Evolutionary conservation across 2,797 vertebrate genomes (phyloP), one percentile per base, ranked within the genome.

Genomic region (Pseudochromis fuscus): DNA sequence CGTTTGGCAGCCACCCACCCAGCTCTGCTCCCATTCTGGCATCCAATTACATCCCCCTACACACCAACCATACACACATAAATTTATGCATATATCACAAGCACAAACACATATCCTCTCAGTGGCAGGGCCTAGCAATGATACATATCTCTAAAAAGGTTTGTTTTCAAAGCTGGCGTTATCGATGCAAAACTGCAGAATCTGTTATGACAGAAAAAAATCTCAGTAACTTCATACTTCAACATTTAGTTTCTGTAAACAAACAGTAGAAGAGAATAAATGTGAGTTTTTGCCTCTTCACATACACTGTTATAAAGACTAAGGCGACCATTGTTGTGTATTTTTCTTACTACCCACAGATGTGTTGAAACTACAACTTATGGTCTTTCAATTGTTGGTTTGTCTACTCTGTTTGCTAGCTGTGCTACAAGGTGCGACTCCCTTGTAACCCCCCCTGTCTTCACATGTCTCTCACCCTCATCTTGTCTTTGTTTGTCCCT

Each of bases 1-100:
- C 59, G 53, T 67, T 73, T 83, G 86, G 81, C 67, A 75, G 59
- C 25, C 40, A 57, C n/a, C 63, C 38, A 55, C 64, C 24, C 57
- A 50, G 33, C n/a, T 23, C 51, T 44, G 46, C 52, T 67, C 37
- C 57, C 48, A 31, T 45, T 69, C 61, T 80, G 65, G 53, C 58
- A 75, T 25, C 24, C 42, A 77, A 51, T 25, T 40, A 25, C 30
- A 51, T 59, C 42, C 40, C 21, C 31, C 13, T 35, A 63, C 42
- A 65, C 62, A 79, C 27, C 19, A 25, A 61, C 44, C 18, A 27
- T 2, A 28, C 48, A 40, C 7, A 38, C 44, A 74, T 13, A 42
- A 13, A 10, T 19, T 35, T 25, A 25, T 57, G 18, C n/a, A 42
- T 57, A 30, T n/a, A 40, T 44, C 45, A 58, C 28, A 28, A 25